Evolutionary conservation across 2,888 invertebrate genomes (phyloP), one percentile per base, ranked within the genome.

Genomic region (Pseudeuparius sepicola): DNA sequence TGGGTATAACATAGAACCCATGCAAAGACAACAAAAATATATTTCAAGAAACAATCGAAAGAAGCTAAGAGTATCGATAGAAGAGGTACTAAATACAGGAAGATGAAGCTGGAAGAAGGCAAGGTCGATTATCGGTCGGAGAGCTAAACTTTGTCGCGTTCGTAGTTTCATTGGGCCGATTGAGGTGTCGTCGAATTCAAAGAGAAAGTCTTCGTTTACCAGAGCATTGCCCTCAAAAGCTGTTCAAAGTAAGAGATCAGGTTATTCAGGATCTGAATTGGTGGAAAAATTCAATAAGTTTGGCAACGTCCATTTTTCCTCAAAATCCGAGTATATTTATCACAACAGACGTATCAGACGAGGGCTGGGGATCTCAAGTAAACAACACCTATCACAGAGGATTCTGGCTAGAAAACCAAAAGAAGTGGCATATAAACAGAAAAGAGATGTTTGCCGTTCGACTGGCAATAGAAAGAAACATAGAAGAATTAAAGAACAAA

Each of bases 131-230:
- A 17, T 41, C 18, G 37, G 41, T 25, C 37, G 28, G 14, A 16
- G 34, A 30, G 14, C 20, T 43, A 16, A 41, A 39, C 30, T 41
- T 39, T 27, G 43, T 36, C 14, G 33, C 39, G 14, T 41, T 43
- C 27, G 29, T 27, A 12, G 24, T 41, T 23, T 41, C 41, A 3
- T 25, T 39, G 17, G 41, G 39, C 16, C 24, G 43, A 13, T 32
- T 43, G 12, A 39, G 39, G 26, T 31, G 28, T 17, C 14, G 41
- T 15, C 27, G 29, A 16, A 17, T 40, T 12, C 40, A 40, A 24
- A 31, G 33, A 14, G 12, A 10, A 28, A n/a, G 9, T 14, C 11
- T n/a, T 16, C 11, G 9, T 4, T 24, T 40, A 6, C 36, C 32
- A 18, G 14, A 26, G 10, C 28, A 30, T 17, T 14, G 11, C 11